Evolutionary conservation across 2,113 vertebrate genomes (phyloP).

Genomic region (Eulemur rufifrons): DNA sequence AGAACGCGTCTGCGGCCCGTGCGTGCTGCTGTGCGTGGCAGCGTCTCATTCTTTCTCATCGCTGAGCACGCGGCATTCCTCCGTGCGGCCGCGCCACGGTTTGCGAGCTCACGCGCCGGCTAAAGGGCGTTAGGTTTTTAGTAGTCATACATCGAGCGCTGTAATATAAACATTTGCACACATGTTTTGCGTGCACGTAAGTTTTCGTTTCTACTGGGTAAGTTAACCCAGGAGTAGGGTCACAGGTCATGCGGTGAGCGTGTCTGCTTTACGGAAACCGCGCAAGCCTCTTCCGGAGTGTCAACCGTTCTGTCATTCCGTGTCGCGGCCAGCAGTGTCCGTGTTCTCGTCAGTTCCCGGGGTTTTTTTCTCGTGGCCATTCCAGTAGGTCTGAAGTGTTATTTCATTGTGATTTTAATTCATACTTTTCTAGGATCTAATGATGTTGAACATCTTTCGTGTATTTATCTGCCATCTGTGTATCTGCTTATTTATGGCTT

Average conservation of each 20-base stretch:
- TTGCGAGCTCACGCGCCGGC: neutral
- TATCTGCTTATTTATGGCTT: neutral
- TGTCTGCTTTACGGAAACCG: rapidly evolving
- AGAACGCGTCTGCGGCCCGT: rapidly evolving
- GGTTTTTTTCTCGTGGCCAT: rapidly evolving
- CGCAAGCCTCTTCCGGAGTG: rapidly evolving
- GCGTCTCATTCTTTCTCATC: rapidly evolving
- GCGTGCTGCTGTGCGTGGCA: rapidly evolving
- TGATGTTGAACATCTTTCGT: rapidly evolving
- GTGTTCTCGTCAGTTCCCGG: rapidly evolving
- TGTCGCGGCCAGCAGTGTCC: rapidly evolving
- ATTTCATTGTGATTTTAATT: neutral
- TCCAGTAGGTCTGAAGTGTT: rapidly evolving
- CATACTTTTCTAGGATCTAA: rapidly evolving
- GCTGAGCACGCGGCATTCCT: neutral
- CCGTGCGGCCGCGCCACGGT: rapidly evolving
- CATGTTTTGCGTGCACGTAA: rapidly evolving
- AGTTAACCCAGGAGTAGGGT: neutral
- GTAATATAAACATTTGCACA: rapidly evolving
- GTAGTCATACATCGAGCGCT: neutral
- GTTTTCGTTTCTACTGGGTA: neutral
- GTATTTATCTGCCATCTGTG: rapidly evolving
- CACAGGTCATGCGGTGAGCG: rapidly evolving
- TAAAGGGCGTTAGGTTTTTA: neutral
- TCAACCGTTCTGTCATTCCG: rapidly evolving